phyloP scores from a whole-genome alignment of 2,113 vertebrate genomes.

The Misgurnus mizolepis region DNA sequence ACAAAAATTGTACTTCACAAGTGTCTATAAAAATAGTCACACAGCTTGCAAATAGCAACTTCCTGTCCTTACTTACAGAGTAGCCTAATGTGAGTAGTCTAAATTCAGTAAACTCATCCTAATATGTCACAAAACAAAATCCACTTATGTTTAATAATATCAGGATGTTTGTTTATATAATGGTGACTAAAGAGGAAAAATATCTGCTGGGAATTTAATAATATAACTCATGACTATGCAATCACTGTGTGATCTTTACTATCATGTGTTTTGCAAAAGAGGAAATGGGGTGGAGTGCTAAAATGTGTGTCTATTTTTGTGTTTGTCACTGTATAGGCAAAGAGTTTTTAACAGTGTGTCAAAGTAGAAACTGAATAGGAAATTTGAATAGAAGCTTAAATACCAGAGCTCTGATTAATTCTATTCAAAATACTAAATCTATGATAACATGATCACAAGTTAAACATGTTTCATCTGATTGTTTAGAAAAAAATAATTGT shows the following conservation, averaged over 20 bases:
- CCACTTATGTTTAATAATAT: neutral
- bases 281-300: neutral
- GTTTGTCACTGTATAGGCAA: neutral
- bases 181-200: neutral
- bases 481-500: neutral
- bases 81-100: too few species aligned
- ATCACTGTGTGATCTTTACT: neutral
- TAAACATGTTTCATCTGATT: neutral
- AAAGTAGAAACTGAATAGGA: too few species aligned
- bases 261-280: neutral
- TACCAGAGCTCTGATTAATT: neutral
- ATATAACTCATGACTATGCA: neutral
- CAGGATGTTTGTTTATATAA: neutral
- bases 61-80: neutral
- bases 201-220: neutral
- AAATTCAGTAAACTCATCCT: too few species aligned
- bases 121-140: neutral
- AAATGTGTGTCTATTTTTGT: neutral
- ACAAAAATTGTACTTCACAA: neutral
- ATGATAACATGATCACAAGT: too few species aligned
- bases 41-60: neutral
- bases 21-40: neutral
- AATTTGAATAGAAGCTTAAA: too few species aligned
- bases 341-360: neutral
- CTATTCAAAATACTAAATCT: neutral